Evolutionary conservation across 1,140 invertebrate genomes (phyloP), one percentile per base, ranked within the genome.

Genomic region (Drusus annulatus): DNA sequence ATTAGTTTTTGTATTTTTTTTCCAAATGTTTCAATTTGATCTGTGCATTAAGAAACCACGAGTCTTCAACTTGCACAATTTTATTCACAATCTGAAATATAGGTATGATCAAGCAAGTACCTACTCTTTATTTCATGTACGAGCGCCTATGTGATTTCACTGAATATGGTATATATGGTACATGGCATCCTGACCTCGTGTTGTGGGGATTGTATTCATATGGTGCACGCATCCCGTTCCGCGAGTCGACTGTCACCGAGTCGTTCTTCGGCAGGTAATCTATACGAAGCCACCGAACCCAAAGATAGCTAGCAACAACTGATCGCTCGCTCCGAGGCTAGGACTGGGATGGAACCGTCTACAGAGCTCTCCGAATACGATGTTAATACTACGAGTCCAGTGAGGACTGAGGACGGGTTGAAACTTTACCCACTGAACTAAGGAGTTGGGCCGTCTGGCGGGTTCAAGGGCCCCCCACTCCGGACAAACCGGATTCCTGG

Each of bases 401-500:
- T 2, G 62, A n/a, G 21, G 8, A 52, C 50, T 51, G 19, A 15
- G 25, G 23, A 13, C 68, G 45, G 25, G 31, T 21, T 19, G 62
- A 65, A 21, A 71, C 68, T 71, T 75, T 75, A 75, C 71, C 71
- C 71, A 75, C 21, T 75, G 71, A 75, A 75, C 71, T 58, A 58
- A 31, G 71, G 71, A 75, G 71, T 17, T 58, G 28, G 25, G 15
- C 71, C 51, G 69, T 52, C 69, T 54, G 31, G 69, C 69, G 69
- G 71, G 71, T 56, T 75, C 52, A 56, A 75, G 52, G 71, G 71
- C 76, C 78, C 78, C 75, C 75, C 74, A 69, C 78, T 73, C 81
- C 63, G 79, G 63, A 60, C 78, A 82, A 82, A 82, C 81, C 81
- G 81, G 81, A 82, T 82, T 82, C 78, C 81, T 76, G 51, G 77